These are phyloP conservation scores for Rhopalosiphum maidis DNA, from an alignment of 1,140 invertebrate genomes.

Conservation along the genomic window DNA sequence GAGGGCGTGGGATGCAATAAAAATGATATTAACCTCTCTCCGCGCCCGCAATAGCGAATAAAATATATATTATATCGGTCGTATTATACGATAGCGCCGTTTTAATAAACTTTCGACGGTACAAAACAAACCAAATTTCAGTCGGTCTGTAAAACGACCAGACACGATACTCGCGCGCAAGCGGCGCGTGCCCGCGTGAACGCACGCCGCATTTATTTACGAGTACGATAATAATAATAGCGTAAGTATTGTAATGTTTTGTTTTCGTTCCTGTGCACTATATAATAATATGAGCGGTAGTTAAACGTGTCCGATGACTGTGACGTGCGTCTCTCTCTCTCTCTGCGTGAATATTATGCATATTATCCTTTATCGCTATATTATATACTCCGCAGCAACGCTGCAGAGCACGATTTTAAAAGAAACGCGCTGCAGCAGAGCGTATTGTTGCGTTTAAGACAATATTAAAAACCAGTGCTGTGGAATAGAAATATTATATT, in stretches of 20 bases:
- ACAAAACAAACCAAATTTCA: not conserved
- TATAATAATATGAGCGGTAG: too few species aligned
- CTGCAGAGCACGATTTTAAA: too few species aligned
- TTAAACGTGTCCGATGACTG: not conserved
- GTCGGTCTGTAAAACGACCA: not conserved
- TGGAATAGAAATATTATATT: too few species aligned
- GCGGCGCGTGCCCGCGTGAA: not conserved
- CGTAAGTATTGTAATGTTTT: not conserved
- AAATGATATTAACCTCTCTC: slow-evolving; percentile 44
- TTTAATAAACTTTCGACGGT: slow-evolving; percentile 34
- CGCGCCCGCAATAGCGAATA: not conserved
- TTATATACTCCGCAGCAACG: too few species aligned
- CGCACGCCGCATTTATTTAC: not conserved
- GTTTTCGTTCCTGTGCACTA: not conserved
- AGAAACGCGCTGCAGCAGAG: too few species aligned
- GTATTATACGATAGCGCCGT: slow-evolving; percentile 22
- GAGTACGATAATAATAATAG: not conserved
- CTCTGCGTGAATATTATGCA: not conserved
- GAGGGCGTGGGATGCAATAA: slow-evolving; percentile 24
- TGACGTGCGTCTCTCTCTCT: not conserved
- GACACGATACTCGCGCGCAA: not conserved
- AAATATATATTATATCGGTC: slow-evolving; percentile 2
- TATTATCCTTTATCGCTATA: too few species aligned
- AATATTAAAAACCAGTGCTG: too few species aligned
- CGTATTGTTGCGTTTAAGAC: too few species aligned